Base-by-base conservation (phyloP, 2,888 invertebrate species). In the Argynnis bischoffii region DNA sequence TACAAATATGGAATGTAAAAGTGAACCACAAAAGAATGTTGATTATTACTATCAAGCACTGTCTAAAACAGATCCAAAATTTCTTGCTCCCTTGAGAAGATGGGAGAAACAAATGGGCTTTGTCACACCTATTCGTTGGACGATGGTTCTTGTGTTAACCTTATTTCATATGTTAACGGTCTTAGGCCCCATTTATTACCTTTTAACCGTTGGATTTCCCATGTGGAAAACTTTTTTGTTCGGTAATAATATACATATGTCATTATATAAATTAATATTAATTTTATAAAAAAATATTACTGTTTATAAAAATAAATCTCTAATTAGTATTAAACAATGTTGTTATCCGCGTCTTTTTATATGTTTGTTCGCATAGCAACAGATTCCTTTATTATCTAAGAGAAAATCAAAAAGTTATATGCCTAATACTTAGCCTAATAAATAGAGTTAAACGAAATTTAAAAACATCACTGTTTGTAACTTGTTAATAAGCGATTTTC, bases 101-200 rank as follows among this genome's bases (percentile, higher is more conserved):
- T 88, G 84, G 87, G 92, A 91, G 74, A 90, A 84, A 72, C 72
- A 70, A 5, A 75, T 88, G 69, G 91, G 94, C 4, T 94, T 95
- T 69, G 78, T 93, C 54, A 94, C 95, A 2, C 94, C 95, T 0
- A 86, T 95, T n/a, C 94, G 94, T 75, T 96, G 95, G 95, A 84
- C 83, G 56, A 95, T 95, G 77, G 87, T 94, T 16, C 87, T 95
- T 69, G 83, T 86, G 35, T 94, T 96, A 55, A 81, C 84, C 2
- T 11, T 90, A 13, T 84, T 94, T 47, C 95, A 95, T 74, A 15
- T 94, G 0, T 68, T 90, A 0, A 87, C 89, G 2, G 0, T 93
- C 0, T 75, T 89, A 67, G 85, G 86, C 67, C 77, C 93, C 6
- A 0, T 85, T 6, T 77, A 80, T n/a, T 86, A 72, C n/a, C 0